These are phyloP conservation scores for Choloepus hoffmanni DNA, from an alignment of 2,113 vertebrate genomes.

Conservation along the genomic window DNA sequence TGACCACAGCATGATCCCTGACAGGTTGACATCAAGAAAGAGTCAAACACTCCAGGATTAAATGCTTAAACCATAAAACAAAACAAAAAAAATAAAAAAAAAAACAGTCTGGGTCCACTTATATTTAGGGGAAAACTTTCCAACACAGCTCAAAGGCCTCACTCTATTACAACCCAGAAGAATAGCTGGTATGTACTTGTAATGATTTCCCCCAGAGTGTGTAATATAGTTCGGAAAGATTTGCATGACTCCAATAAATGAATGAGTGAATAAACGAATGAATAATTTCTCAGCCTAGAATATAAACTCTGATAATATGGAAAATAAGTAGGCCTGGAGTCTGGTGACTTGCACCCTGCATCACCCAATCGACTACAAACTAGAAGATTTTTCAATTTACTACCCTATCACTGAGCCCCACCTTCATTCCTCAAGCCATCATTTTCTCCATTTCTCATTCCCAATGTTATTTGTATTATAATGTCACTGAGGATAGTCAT, in stretches of 20 bases:
- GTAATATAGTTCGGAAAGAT: neutral
- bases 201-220: neutral
- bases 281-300: neutral
- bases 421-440: neutral
- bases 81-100: no score
- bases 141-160: neutral
- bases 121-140: neutral
- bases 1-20: neutral
- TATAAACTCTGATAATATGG: neutral
- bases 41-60: neutral
- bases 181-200: neutral
- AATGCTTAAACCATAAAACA: neutral
- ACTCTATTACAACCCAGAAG: neutral
- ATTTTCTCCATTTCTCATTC: neutral
- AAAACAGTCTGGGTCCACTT: neutral
- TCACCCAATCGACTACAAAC: neutral
- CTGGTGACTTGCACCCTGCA: neutral
- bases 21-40: conserved; percentile 24
- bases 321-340: neutral
- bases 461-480: neutral
- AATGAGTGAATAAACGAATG: neutral
- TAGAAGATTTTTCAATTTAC: neutral
- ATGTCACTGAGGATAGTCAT: neutral
- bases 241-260: neutral
- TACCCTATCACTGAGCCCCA: neutral